phyloP scores from a whole-genome alignment of 2,113 vertebrate genomes.

The Pelobates fuscus region DNA sequence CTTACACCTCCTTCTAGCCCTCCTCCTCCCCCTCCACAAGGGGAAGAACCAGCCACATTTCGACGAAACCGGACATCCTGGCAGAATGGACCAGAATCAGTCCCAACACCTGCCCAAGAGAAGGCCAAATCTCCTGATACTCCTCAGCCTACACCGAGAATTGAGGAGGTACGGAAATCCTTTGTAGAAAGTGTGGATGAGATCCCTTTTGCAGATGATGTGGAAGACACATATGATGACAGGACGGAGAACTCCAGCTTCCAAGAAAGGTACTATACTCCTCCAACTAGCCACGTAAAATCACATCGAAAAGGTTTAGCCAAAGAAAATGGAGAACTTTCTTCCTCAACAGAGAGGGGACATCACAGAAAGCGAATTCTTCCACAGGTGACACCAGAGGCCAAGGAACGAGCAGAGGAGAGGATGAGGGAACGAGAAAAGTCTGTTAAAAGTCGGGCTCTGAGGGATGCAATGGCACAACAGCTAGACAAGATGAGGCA shows the following conservation, averaged over 20 bases:
- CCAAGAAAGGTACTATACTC: constrained; percentile 81
- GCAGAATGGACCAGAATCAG: constrained; percentile 66
- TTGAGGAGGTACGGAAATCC: constrained; percentile 77
- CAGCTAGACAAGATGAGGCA: constrained; percentile 91
- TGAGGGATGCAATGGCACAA: constrained; percentile 92
- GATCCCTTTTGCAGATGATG: constrained; percentile 95
- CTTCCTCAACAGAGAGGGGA: constrained; percentile 57
- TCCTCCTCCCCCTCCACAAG: constrained; percentile 84
- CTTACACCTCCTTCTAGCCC: constrained; percentile 95
- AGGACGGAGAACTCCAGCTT: constrained; percentile 77
- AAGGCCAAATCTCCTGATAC: constrained; percentile 60
- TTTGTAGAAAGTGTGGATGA: constrained; percentile 95
- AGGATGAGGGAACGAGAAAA: constrained; percentile 91
- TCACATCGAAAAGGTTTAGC: constrained; percentile 68
- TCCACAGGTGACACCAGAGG: constrained; percentile 81
- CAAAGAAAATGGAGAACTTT: constrained; percentile 81
- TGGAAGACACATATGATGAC: constrained; percentile 89
- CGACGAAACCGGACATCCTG: constrained; percentile 72
- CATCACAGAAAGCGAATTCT: constrained; percentile 63
- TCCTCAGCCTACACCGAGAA: constrained; percentile 57
- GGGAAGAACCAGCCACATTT: constrained; percentile 87
- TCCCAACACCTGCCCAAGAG: constrained; percentile 53
- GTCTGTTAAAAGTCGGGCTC: constrained; percentile 87
- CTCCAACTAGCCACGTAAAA: constrained; percentile 75
- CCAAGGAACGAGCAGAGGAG: constrained; percentile 90